Evolutionary conservation across 2,888 invertebrate species (phyloP).

Genomic region (Eupeodes luniger): DNA sequence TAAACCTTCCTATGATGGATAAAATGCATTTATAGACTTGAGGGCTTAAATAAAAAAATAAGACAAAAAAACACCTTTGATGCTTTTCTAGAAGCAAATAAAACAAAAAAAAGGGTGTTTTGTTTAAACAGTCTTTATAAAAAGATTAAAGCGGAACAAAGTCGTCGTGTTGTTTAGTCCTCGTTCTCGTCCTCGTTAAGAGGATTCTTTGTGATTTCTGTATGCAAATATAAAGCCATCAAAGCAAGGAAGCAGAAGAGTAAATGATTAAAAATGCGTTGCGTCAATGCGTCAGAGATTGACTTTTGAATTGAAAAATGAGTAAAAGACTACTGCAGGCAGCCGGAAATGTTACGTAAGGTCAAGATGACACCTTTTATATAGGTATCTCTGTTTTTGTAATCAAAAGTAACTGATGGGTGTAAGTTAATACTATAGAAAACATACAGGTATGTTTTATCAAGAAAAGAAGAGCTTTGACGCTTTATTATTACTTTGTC

Average conservation of each 20-base stretch:
- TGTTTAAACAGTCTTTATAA: slow-evolving; percentile 12
- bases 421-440: no score
- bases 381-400: no score
- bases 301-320: neutral
- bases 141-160: neutral
- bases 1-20: neutral
- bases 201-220: neutral
- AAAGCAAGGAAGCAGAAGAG: neutral
- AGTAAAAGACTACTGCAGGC: no score
- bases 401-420: no score
- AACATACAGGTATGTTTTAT: no score
- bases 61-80: neutral
- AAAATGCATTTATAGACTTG: slow-evolving; percentile 25
- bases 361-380: no score
- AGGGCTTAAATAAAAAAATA: slow-evolving; percentile 1
- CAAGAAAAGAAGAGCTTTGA: no score
- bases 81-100: neutral
- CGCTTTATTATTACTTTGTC: no score
- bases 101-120: slow-evolving; percentile 8
- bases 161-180: neutral
- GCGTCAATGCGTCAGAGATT: neutral
- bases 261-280: slow-evolving; percentile 9
- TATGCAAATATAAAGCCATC: neutral
- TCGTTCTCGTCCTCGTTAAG: neutral
- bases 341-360: no score